Evolutionary conservation across 2,797 vertebrate species (phyloP).

Genomic region (Chelidonichthys spinosus): DNA sequence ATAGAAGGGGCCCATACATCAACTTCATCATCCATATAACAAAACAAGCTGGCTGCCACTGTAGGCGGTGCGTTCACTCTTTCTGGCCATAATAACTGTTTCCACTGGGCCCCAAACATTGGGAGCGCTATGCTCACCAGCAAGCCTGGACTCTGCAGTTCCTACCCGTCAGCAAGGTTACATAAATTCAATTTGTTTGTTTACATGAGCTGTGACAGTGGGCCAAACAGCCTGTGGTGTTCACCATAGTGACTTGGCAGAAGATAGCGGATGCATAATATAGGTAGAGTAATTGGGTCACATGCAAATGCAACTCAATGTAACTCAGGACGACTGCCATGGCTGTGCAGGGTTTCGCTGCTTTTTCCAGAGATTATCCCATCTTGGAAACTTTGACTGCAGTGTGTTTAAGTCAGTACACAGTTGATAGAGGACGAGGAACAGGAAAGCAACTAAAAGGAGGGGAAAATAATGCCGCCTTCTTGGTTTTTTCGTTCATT

Average conservation of each 20-base stretch:
- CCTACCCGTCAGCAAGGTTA: conserved; percentile 77
- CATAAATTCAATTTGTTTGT: conserved; percentile 79
- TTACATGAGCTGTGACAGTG: conserved; percentile 63
- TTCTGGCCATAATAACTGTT: conserved; percentile 76
- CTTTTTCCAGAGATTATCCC: conserved; percentile 40
- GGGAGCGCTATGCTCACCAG: conserved; percentile 27
- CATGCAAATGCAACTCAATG: conserved; percentile 52
- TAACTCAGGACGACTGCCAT: conserved; percentile 45
- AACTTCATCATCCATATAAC: conserved; percentile 80
- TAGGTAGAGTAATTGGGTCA: conserved; percentile 70
- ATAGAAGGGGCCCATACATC: conserved; percentile 81
- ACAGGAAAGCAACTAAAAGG: not conserved
- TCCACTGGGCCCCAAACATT: conserved; percentile 61
- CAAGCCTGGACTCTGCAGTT: conserved; percentile 45
- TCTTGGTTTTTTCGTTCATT: conserved; percentile 14
- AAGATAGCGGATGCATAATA: conserved; percentile 48
- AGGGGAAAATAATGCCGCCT: not conserved
- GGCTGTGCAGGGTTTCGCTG: conserved; percentile 20
- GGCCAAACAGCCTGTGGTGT: conserved; percentile 68
- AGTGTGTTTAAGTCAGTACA: conserved; percentile 2
- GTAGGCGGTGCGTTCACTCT: conserved; percentile 72
- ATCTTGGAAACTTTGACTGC: conserved; percentile 34
- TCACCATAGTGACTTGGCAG: conserved; percentile 31
- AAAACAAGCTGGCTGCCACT: conserved; percentile 75
- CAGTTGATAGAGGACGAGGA: conserved; percentile 10